These are phyloP conservation scores for Cinclus mexicanus DNA, from an alignment of 2,113 vertebrate genomes.

Conservation along the genomic window DNA sequence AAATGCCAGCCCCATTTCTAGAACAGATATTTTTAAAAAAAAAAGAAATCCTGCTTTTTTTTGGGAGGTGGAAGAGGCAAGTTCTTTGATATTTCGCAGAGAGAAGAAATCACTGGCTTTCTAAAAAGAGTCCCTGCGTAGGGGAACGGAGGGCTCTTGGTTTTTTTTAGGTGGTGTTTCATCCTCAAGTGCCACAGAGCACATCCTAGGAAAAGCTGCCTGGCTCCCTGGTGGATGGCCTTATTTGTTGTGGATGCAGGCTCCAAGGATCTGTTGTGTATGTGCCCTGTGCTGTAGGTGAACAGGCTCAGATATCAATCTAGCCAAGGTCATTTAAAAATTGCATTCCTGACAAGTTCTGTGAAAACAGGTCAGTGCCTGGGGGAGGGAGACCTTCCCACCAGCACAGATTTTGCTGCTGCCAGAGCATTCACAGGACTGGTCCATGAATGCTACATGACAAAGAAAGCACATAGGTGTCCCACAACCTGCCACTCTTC, in stretches of 20 bases:
- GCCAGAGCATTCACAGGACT: background rate
- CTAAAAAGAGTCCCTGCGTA: background rate
- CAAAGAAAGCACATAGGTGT: background rate
- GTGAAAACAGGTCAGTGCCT: background rate
- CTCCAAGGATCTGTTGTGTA: background rate
- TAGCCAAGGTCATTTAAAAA: background rate
- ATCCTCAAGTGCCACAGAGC: background rate
- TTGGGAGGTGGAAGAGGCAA: background rate
- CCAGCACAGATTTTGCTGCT: background rate
- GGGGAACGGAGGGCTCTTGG: background rate
- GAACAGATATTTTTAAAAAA: background rate
- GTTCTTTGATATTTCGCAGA: background rate
- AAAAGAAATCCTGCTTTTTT: background rate
- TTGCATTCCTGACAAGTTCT: background rate
- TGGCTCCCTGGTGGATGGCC: background rate
- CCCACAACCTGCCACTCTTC: background rate
- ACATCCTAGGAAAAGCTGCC: background rate
- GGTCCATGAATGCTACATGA: accelerated
- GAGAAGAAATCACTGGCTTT: background rate
- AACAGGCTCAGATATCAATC: background rate
- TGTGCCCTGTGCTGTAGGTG: conserved; percentile 7
- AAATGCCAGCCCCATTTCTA: background rate
- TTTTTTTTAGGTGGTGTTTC: background rate
- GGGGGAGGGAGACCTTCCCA: background rate
- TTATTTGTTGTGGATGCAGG: conserved; percentile 33